Evolutionary conservation across 1,140 invertebrate species (phyloP), one percentile per base, ranked within the genome.

Genomic region (Prorops nasuta): DNA sequence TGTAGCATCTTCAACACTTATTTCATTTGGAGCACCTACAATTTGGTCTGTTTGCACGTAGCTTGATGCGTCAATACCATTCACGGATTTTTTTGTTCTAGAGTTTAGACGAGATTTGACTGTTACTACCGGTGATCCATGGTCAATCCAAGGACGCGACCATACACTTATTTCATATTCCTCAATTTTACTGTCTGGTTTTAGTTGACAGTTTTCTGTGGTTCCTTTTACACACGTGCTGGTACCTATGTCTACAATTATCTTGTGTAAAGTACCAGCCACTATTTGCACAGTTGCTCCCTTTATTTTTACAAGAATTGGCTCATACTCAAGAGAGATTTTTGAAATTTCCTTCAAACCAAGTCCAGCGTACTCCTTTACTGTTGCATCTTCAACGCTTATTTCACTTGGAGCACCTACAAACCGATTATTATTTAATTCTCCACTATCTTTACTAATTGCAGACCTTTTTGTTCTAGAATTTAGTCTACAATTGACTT

Each of bases 121-220:
- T 3, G 73, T 74, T 15, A 83, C 79, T 32, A 80, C 48, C 1
- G 65, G 66, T 32, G 50, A 70, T 1, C 75, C 79, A 14, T 81
- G 64, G 24, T 81, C 67, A 2, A 82, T 3, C 86, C 85, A 88
- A 3, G 84, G 74, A 49, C 79, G 75, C 34, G 86, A 83, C 79
- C 79, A 84, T 32, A 86, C 66, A 10, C 68, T 69, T 2, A 86
- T 69, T 2, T 77, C 38, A 53, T 86, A 89, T 3, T 64, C 58
- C 20, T 68, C 60, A 0, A 65, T 20, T 12, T 68, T 51, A 10
- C 66, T 51, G 36, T 66, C 56, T 0, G 58, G 18, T 15, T 58
- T 60, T 6, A 70, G 32, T 18, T 67, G 42, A 39, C 73, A 74
- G 24, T 64, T 60, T 3, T 54, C 36, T 6, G 53, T 58, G 0